These are phyloP conservation scores for Lates calcarifer DNA, from an alignment of 2,113 vertebrate genomes.

Conservation along the genomic window DNA sequence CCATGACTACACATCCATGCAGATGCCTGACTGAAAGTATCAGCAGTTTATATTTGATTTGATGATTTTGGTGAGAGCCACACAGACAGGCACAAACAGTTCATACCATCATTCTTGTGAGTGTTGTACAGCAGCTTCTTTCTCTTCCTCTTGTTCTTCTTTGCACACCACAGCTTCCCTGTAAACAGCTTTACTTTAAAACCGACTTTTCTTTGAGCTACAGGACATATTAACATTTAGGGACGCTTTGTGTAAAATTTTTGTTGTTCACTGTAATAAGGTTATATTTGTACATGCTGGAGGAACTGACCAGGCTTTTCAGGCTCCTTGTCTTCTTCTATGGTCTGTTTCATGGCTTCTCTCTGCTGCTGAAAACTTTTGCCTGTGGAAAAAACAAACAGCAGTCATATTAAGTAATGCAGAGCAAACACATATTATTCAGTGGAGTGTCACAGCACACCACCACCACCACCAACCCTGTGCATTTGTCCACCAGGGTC, in stretches of 20 bases:
- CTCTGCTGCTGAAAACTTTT: slow-evolving; percentile 99
- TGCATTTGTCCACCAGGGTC: not conserved
- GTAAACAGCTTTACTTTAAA: not conserved
- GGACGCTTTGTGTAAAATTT: no score
- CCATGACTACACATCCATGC: no score
- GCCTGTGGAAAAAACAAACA: slow-evolving; percentile 82
- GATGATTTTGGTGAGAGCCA: not conserved
- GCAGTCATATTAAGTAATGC: not conserved
- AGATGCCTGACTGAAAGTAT: no score
- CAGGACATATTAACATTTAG: not conserved
- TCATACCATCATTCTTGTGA: slow-evolving; percentile 93
- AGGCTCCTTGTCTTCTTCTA: slow-evolving; percentile 98
- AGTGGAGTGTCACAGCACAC: not conserved
- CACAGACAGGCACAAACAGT: not conserved
- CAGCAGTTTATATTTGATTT: no score
- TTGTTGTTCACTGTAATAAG: not conserved
- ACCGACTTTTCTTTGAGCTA: not conserved
- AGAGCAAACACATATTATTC: not conserved
- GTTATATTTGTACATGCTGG: not conserved
- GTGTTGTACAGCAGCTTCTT: slow-evolving; percentile 96
- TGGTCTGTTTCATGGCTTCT: slow-evolving; percentile 99
- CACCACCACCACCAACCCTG: not conserved
- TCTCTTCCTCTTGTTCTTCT: slow-evolving; percentile 99
- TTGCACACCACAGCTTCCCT: slow-evolving; percentile 99
- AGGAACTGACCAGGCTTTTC: slow-evolving; percentile 93